A percentile compares a stretch with the other conserved stretches of the same genome.
Evolutionary conservation across 2,113 vertebrate species (phyloP).

Genomic region (Oryzias melastigma): DNA sequence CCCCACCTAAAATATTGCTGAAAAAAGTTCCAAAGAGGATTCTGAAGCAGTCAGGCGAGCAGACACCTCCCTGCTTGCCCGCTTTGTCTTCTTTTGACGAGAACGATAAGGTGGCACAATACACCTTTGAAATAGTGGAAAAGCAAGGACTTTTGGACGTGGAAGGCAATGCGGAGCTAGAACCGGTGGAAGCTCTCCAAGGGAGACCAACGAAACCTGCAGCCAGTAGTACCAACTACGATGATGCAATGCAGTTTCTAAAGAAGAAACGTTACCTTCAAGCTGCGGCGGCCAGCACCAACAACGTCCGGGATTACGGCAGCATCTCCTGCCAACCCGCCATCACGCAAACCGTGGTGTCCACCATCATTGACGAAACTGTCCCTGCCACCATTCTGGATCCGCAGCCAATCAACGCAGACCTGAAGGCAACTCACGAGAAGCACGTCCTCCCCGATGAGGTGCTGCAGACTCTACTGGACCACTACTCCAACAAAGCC

Average conservation of each 20-base stretch:
- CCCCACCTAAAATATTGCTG: conserved; percentile 90
- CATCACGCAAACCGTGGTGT: conserved; percentile 88
- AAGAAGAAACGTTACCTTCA: conserved; percentile 98
- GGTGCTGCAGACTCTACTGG: conserved; percentile 94
- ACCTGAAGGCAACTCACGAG: conserved; percentile 91
- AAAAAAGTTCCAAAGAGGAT: conserved; percentile 93
- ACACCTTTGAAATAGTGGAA: conserved; percentile 94
- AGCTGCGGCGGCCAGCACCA: conserved; percentile 83
- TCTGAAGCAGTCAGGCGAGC: conserved; percentile 82
- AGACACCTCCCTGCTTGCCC: conserved; percentile 84
- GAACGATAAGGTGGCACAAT: conserved; percentile 88
- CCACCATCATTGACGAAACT: conserved; percentile 89
- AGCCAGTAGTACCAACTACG: conserved; percentile 93
- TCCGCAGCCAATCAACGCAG: conserved; percentile 85
- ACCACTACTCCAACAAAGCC: conserved; percentile 96
- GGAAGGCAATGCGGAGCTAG: conserved; percentile 85
- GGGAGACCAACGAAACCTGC: conserved; percentile 88
- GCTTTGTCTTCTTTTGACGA: conserved; percentile 89
- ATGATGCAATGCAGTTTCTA: conserved; percentile 98
- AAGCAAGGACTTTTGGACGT: conserved; percentile 89
- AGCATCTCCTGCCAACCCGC: conserved; percentile 90
- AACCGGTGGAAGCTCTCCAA: conserved; percentile 88
- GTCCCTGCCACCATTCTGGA: conserved; percentile 89
- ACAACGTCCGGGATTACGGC: conserved; percentile 86
- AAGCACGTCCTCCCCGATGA: conserved; percentile 96